phyloP scores from a whole-genome alignment of 2,113 vertebrate species.

The Emydura subglobosa region DNA sequence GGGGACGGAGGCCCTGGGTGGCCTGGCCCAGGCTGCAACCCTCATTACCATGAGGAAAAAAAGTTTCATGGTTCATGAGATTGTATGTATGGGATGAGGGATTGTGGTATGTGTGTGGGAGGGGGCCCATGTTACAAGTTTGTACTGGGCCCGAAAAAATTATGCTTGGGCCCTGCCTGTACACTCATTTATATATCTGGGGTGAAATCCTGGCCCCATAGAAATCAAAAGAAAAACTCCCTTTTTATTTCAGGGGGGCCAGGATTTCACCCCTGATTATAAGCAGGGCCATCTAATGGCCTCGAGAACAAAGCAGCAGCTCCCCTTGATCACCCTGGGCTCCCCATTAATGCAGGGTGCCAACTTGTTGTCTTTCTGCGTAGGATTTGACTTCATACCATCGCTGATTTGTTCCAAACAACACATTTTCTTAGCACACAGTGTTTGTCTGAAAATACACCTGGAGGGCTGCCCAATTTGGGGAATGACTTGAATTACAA shows the following conservation, averaged over 20 bases:
- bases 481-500: constrained; percentile 81
- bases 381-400: constrained; percentile 63
- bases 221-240: constrained; percentile 40
- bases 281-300: constrained; percentile 29
- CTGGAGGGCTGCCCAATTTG: constrained; percentile 82
- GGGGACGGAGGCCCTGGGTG: too few relatives aligned
- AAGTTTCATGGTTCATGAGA: too few relatives aligned
- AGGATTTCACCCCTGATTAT: not conserved
- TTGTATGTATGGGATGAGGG: too few relatives aligned
- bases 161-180: not conserved
- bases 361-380: not conserved
- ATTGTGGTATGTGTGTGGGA: too few relatives aligned
- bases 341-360: constrained; percentile 42
- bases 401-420: constrained; percentile 64
- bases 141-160: too few relatives aligned
- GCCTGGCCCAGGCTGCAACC: too few relatives aligned
- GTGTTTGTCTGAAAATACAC: constrained; percentile 85
- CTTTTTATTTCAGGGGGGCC: constrained; percentile 38
- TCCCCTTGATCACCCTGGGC: constrained; percentile 35
- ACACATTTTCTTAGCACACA: constrained; percentile 77
- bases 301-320: constrained; percentile 34
- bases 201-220: constrained; percentile 8
- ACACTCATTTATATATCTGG: constrained; percentile 25
- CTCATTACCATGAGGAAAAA: too few relatives aligned
- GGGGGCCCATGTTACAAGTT: too few relatives aligned